Evolutionary conservation across 2,113 vertebrate species (phyloP), one percentile per base, ranked within the genome.

Genomic region (Glaucomys volans): DNA sequence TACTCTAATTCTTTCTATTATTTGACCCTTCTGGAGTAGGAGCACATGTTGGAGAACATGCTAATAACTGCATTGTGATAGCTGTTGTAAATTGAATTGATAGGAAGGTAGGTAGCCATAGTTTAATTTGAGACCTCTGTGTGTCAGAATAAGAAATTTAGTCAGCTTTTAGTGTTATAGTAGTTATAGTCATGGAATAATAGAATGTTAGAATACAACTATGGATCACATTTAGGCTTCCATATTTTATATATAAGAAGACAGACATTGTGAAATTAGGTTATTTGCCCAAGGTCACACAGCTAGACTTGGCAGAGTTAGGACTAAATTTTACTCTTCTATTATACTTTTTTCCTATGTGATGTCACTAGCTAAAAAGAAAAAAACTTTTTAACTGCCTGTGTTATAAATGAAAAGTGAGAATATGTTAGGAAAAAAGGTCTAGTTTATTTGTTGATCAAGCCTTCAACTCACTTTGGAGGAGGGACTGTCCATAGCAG

Each of bases 381-480:
- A 80, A 42, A 24, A 4, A 18, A 37, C 10, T 84, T 71, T 74
- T 75, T 30, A 83, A 83, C 67, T 72, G 18, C 22, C 37, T 84
- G 42, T 94, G 28, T 75, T 82, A 11, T 88, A 91, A 66, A 81
- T 66, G 52, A 93, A 94, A 95, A 35, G 16, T 91, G 50, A 85
- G 24, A 84, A 72, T 86, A 82, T 74, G 22, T 40, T 69, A 76
- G 42, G 59, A 3, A 62, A 89, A 87, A 83, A 92, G 88, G 16
- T 67, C n/a, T 67, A 54, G 40, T 87, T 35, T 92, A 52, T 95
- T 79, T 83, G 35, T 35, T 92, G 12, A 42, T 47, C 14, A 82
- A 2, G 11, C 32, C 77, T 87, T 66, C n/a, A 77, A 0, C n/a
- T 52, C 86, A 28, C 74, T 69, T 16, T 91, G 54, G 20, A 35